Evolutionary conservation across 2,888 invertebrate species (phyloP).

Genomic region (Vandiemenella viatica): DNA sequence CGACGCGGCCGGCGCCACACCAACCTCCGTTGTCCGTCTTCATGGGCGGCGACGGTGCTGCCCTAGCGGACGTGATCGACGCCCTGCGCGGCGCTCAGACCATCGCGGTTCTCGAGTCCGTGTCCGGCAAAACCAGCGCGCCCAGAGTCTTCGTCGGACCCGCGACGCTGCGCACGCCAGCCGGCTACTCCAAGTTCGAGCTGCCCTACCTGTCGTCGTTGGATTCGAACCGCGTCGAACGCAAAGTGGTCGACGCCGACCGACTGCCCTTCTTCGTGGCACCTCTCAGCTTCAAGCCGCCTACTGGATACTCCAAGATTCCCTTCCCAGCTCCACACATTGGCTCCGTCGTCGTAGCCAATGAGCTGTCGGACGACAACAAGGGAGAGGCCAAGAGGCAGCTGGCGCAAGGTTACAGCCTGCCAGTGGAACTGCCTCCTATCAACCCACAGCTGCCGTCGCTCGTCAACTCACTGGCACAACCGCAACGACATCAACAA

Average conservation of each 20-base stretch:
- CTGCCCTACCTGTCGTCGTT: conserved; percentile 65
- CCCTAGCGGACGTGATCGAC: conserved; percentile 53
- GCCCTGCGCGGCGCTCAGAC: conserved; percentile 53
- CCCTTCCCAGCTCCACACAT: conserved; percentile 75
- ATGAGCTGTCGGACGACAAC: conserved; percentile 32
- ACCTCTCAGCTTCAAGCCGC: conserved; percentile 70
- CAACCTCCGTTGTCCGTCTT: conserved; percentile 75
- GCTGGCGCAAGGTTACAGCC: too few species aligned
- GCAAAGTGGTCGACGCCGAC: conserved; percentile 55
- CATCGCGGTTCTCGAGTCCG: conserved; percentile 61
- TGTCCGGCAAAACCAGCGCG: conserved; percentile 45
- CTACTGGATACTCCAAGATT: conserved; percentile 69
- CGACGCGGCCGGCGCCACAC: conserved; percentile 37
- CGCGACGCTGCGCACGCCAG: conserved; percentile 51
- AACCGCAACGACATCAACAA: conserved; percentile 20
- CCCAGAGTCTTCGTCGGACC: conserved; percentile 74
- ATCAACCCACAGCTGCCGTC: conserved; percentile 42
- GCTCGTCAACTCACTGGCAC: conserved; percentile 43
- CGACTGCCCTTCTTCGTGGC: conserved; percentile 77
- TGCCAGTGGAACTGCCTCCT: conserved; percentile 39
- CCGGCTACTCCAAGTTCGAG: conserved; percentile 63
- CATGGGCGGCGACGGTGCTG: conserved; percentile 38
- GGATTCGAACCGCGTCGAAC: conserved; percentile 45
- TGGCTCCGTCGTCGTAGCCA: conserved; percentile 58
- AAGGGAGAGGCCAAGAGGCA: conserved; percentile 19